phyloP scores from a whole-genome alignment of 2,888 invertebrate species.

The Metalampra italica region DNA sequence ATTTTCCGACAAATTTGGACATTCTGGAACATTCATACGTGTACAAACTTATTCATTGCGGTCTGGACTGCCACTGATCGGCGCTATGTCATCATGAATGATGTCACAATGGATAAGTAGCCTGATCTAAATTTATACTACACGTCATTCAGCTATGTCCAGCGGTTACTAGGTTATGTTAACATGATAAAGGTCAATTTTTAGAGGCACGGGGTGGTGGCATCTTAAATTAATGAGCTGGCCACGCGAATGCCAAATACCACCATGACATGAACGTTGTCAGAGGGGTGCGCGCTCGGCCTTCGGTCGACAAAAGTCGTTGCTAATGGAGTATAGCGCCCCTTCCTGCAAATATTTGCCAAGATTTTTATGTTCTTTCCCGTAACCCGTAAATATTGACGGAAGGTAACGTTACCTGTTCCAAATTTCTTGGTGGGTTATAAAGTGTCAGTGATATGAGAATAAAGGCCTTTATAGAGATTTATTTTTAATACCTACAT shows the following conservation, averaged over 20 bases:
- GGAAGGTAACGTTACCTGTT: too few relatives aligned
- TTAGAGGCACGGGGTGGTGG: conserved; percentile 22
- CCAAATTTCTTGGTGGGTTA: background rate
- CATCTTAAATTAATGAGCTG: conserved; percentile 36
- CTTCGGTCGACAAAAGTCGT: background rate
- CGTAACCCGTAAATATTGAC: too few relatives aligned
- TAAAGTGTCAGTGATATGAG: background rate
- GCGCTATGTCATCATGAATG: background rate
- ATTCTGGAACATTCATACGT: too few relatives aligned
- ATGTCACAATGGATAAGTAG: background rate
- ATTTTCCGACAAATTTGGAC: too few relatives aligned
- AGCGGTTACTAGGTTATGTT: conserved; percentile 18
- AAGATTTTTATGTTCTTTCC: too few relatives aligned
- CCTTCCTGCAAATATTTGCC: background rate
- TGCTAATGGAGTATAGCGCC: background rate
- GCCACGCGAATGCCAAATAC: conserved; percentile 41
- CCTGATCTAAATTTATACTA: conserved; percentile 2
- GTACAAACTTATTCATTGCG: too few relatives aligned
- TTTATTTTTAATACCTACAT: too few relatives aligned
- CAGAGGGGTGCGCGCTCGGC: conserved; percentile 6
- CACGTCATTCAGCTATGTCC: background rate
- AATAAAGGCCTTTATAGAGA: too few relatives aligned
- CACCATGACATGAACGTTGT: conserved; percentile 22
- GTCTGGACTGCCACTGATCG: too few relatives aligned
- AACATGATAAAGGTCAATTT: conserved; percentile 24